These are phyloP conservation scores for Drosophila azteca DNA, from an alignment of 1,140 invertebrate species.

Conservation along the genomic window DNA sequence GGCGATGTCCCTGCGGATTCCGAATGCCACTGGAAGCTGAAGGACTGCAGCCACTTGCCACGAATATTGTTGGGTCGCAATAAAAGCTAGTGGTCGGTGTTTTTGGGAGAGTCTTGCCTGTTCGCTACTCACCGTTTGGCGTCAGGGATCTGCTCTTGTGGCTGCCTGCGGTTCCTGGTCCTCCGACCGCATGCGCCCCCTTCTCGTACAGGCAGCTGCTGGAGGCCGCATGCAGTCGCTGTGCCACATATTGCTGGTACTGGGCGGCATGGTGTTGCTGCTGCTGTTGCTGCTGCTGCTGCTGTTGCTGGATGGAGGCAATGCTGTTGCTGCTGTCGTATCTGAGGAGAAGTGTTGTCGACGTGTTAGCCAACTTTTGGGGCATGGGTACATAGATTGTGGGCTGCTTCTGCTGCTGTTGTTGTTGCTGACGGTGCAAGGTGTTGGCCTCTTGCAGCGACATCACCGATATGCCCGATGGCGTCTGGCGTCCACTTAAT, in stretches of 20 bases:
- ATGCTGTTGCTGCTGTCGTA: conserved; percentile 66
- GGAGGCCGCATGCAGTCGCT: conserved; percentile 63
- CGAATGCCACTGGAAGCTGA: conserved; percentile 50
- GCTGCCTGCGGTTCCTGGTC: conserved; percentile 10
- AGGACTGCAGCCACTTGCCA: conserved; percentile 48
- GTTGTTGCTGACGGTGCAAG: conserved; percentile 50
- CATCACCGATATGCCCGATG: conserved; percentile 72
- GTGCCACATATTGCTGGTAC: conserved; percentile 67
- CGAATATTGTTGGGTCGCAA: background rate
- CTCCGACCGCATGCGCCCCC: conserved; percentile 13
- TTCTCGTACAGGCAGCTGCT: conserved; percentile 75
- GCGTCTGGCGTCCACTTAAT: conserved; percentile 74
- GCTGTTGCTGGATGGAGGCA: conserved; percentile 45
- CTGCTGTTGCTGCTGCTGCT: conserved; percentile 60
- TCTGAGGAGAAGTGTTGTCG: conserved; percentile 55
- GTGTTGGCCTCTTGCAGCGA: conserved; percentile 72
- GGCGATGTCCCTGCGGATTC: background rate
- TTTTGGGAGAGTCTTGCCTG: background rate
- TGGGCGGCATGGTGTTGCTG: conserved; percentile 56
- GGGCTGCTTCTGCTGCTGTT: conserved; percentile 41
- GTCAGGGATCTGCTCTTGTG: conserved; percentile 49
- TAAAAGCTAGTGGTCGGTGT: background rate
- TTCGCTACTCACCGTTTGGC: conserved; percentile 51
- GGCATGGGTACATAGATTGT: conserved; percentile 68
- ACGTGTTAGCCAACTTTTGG: conserved; percentile 36